These are phyloP conservation scores for Poecilia latipinna DNA, from an alignment of 2,113 vertebrate genomes.

Conservation along the genomic window DNA sequence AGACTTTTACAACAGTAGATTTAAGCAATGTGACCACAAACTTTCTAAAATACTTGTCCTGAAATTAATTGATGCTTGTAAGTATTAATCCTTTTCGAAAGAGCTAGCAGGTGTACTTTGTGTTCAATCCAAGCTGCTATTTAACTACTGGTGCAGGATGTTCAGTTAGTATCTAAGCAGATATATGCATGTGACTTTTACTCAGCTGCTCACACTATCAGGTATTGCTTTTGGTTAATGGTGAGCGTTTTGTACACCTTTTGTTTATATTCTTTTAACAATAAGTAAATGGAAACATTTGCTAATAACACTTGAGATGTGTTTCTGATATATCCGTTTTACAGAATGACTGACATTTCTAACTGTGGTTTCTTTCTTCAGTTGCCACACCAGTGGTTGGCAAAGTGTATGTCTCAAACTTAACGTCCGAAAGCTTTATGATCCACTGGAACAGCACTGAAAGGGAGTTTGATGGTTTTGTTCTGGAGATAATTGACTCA, in stretches of 20 bases:
- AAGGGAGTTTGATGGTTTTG: conserved; percentile 86
- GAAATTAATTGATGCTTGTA: conserved; percentile 8
- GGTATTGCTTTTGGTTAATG: conserved; percentile 40
- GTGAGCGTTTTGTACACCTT: conserved; percentile 38
- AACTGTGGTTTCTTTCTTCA: conserved; percentile 83
- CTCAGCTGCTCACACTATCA: conserved; percentile 29
- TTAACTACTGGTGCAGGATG: neutral
- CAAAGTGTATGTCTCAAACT: conserved; percentile 84
- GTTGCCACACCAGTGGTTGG: conserved; percentile 85
- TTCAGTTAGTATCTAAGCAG: conserved; percentile 13
- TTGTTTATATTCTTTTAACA: neutral
- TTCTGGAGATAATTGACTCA: conserved; percentile 96
- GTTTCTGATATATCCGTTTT: conserved; percentile 3
- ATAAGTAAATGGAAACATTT: neutral
- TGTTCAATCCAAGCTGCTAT: conserved; percentile 9
- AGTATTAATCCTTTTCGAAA: neutral
- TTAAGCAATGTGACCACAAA: conserved; percentile 10
- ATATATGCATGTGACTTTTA: conserved; percentile 46
- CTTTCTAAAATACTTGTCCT: conserved; percentile 19
- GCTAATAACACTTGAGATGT: neutral
- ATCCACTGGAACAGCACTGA: conserved; percentile 86
- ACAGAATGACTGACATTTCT: conserved; percentile 40
- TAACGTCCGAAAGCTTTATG: conserved; percentile 91
- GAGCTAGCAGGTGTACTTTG: neutral
- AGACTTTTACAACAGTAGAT: conserved; percentile 14